Base-by-base conservation (phyloP, 37 sponge, comb jelly and placozoan genomes). In the Hexactinellida sp. region DNA sequence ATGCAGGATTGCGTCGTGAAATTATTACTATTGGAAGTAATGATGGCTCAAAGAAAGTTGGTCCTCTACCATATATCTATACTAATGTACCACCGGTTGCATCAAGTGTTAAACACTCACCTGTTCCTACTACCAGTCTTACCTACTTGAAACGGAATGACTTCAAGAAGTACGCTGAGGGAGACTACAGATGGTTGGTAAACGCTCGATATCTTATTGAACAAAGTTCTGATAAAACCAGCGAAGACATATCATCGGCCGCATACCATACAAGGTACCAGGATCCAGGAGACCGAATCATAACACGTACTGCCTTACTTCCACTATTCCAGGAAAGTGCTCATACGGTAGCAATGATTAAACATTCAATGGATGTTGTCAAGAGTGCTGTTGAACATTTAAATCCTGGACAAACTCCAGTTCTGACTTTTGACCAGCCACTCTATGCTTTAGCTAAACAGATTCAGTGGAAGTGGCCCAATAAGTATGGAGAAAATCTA, bases 371-470 rank as follows among this genome's bases (percentile, higher is more conserved):
- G 25, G 36, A 82, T 86, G 87, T 86, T 24, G 83, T 82, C 47
- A 86, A 82, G 87, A 86, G 87, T 82, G 87, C 83, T 0, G 87
- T 86, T 82, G 87, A 86, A 23, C 83, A 86, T 82, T 36, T 86
- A 13, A 82, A 86, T 82, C 83, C 87, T 38, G 87, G 82, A 38
- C 87, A 86, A 47, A 82, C 82, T 16, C 87, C 82, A 86, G 87
- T 86, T 1, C 7, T 86, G 28, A 82, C 87, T 5, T 86, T 86
- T 86, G 87, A 86, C 23, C 87, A 86, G 87, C 87, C 87, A 86
- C 41, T 82, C 24, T 86, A 38, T 86, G 87, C 87, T n/a, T 86
- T 54, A 82, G 87, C 87, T n/a, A n/a, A n/a, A n/a, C n/a, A n/a
- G n/a, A n/a, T n/a, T n/a, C n/a, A n/a, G n/a, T n/a, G n/a, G n/a